Evolutionary conservation across 2,888 invertebrate species (phyloP), one percentile per base, ranked within the genome.

Genomic region (Drosophila vallismaia): DNA sequence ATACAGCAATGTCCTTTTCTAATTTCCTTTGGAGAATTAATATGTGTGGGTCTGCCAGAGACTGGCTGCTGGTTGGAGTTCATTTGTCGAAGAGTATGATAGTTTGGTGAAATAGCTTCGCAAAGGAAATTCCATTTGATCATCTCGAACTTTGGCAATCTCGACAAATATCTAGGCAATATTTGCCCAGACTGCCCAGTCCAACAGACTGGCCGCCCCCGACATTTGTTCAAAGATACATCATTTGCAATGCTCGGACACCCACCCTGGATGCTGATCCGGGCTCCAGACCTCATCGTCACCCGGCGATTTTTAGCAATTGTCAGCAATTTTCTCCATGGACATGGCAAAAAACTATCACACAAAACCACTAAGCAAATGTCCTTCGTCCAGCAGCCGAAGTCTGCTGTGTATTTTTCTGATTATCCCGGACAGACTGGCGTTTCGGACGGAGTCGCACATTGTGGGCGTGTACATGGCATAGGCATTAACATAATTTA

Each of bases 401-500:
- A 70, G 73, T 71, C 68, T 71, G 76, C 69, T 89, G 79, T 86
- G 82, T 86, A 79, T 78, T 79, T 81, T 89, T 85, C 76, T 86
- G 86, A 82, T 88, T 81, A 80, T 84, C 72, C 77, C 69, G 76
- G 84, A 64, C 70, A 57, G 49, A 64, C 36, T 36, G 36, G 36
- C 56, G 36, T 46, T 42, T 57, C 51, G 33, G 29, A 31, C 42
- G 46, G 19, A 45, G 54, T 46, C 58, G 24, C 75, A 81, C 79
- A 77, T 83, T 75, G 86, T 86, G 91, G 91, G 90, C 90, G 90
- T 89, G 87, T 81, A 69, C 87, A 89, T 79, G 77, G 76, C 79
- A 76, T 76, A 76, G 79, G 89, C 86, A 91, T 90, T 90, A 90
- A 90, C 91, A 90, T 90, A 90, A 91, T 90, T 90, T 90, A 90